Conservation (phyloP, 2,797 vertebrate species). For the Vireo griseus region DNA sequence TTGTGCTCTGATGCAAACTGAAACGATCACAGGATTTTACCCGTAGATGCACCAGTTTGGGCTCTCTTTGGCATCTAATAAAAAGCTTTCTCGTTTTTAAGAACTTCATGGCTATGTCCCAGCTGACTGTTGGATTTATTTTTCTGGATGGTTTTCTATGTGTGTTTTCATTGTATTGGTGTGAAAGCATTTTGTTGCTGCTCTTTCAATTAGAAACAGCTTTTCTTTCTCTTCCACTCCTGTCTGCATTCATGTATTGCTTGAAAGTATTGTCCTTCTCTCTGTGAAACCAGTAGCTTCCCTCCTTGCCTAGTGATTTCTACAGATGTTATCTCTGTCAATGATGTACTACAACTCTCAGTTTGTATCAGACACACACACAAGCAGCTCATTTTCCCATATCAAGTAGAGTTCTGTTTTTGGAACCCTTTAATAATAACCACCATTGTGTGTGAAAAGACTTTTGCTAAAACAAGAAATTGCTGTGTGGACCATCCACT, state of each 20-base stretch:
- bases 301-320: background rate
- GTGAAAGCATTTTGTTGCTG: constrained; percentile 1
- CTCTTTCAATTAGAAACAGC: background rate
- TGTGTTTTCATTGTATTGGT: background rate
- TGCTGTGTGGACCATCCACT: background rate
- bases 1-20: background rate
- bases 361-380: background rate
- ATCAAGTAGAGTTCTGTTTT: constrained; percentile 17
- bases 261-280: background rate
- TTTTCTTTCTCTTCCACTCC: constrained; percentile 4
- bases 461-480: background rate
- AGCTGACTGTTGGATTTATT: background rate
- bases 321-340: background rate
- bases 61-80: background rate
- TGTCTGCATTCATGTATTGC: background rate
- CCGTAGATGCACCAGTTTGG: background rate
- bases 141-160: background rate
- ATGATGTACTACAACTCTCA: background rate
- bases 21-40: background rate
- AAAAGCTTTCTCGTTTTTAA: background rate
- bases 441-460: background rate
- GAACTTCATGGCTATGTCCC: background rate
- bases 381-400: constrained; percentile 8
- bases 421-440: background rate
- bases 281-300: background rate